Evolutionary conservation across 2,888 invertebrate species (phyloP).

Genomic region (Allophyes oxyacanthae): DNA sequence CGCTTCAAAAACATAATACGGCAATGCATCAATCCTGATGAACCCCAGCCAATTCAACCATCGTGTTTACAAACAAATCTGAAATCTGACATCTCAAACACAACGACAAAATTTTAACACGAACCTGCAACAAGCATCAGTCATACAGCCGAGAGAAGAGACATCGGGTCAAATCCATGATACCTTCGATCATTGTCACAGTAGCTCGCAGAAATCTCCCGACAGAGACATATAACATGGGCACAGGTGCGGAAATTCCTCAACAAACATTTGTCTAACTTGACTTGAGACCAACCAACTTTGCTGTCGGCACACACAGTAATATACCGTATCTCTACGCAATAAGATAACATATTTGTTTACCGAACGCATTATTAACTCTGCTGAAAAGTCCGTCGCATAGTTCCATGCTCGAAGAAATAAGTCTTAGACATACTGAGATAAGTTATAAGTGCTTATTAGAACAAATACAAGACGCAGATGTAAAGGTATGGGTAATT

Average conservation of each 20-base stretch:
- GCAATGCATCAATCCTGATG: too few relatives aligned
- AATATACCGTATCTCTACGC: constrained; percentile 46
- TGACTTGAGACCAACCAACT: constrained; percentile 54
- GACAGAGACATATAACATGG: constrained; percentile 69
- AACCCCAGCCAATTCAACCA: too few relatives aligned
- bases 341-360: constrained; percentile 40
- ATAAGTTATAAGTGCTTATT: constrained; percentile 56
- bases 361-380: constrained; percentile 22
- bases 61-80: background rate
- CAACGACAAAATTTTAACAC: constrained; percentile 19
- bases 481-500: constrained; percentile 29
- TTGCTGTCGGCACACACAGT: constrained; percentile 51
- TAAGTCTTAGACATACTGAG: constrained; percentile 55
- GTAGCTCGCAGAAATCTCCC: constrained; percentile 59
- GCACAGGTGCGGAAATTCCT: constrained; percentile 71
- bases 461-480: constrained; percentile 49
- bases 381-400: constrained; percentile 51
- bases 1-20: too few relatives aligned
- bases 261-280: constrained; percentile 74
- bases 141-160: constrained; percentile 24
- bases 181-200: constrained; percentile 73
- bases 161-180: constrained; percentile 48
- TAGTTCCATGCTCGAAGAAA: constrained; percentile 55
- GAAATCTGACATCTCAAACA: background rate
- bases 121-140: constrained; percentile 10